Conservation (phyloP, 2,797 vertebrate genomes). For the Catharus ustulatus region DNA sequence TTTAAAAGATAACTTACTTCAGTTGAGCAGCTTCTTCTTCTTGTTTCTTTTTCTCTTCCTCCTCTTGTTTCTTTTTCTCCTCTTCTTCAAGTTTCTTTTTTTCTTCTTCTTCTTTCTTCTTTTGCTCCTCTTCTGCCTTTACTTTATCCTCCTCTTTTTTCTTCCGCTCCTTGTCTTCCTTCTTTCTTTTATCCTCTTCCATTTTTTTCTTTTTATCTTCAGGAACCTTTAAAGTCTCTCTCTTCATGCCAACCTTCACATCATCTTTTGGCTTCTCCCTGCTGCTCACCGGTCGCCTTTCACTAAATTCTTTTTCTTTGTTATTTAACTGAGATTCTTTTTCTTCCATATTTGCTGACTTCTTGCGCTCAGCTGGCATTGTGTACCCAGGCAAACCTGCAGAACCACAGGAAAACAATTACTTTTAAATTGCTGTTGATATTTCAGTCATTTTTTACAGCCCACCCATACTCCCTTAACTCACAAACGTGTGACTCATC, state of each 20-base stretch:
- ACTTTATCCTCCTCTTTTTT: conserved; percentile 94
- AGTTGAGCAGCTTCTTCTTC: conserved; percentile 91
- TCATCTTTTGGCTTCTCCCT: conserved; percentile 92
- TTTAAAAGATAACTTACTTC: conserved; percentile 81
- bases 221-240: conserved; percentile 84
- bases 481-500: background rate
- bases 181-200: conserved; percentile 94
- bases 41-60: conserved; percentile 86
- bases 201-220: conserved; percentile 94
- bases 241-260: conserved; percentile 85
- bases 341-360: conserved; percentile 92
- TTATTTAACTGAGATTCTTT: conserved; percentile 85
- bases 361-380: conserved; percentile 96
- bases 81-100: conserved; percentile 89
- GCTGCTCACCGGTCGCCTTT: conserved; percentile 79
- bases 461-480: background rate
- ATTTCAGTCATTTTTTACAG: background rate
- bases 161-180: conserved; percentile 92
- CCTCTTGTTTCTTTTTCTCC: conserved; percentile 89
- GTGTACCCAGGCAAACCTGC: conserved; percentile 79
- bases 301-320: conserved; percentile 89
- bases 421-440: background rate
- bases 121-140: conserved; percentile 92
- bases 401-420: conserved; percentile 38
- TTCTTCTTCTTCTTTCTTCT: conserved; percentile 92